A percentile compares a stretch with the other conserved stretches of the same genome.
phyloP scores from a whole-genome alignment of 92 coral and sea anemone genomes.

The Heliopora coerulea region DNA sequence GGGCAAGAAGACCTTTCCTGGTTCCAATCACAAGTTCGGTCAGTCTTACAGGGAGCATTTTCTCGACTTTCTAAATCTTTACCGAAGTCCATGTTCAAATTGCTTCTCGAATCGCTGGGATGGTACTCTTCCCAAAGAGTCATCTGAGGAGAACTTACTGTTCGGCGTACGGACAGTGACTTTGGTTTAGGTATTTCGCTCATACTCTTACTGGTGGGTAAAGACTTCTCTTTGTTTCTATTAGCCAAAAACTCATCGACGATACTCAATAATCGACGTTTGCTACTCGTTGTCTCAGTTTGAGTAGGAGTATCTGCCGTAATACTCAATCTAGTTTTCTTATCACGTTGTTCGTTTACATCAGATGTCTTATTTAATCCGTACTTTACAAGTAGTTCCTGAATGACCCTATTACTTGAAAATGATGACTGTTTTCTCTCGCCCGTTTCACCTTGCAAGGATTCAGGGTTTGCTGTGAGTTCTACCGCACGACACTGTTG shows the following conservation, averaged over 20 bases:
- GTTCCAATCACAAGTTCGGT: neutral
- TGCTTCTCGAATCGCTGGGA: neutral
- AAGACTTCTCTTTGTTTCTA: constrained; percentile 4
- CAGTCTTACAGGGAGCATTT: neutral
- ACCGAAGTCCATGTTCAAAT: neutral
- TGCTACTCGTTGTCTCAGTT: neutral
- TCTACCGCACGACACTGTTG: neutral
- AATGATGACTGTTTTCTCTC: constrained; percentile 10
- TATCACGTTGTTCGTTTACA: neutral
- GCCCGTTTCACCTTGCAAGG: neutral
- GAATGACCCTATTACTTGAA: constrained; percentile 79
- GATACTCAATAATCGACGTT: constrained; percentile 28
- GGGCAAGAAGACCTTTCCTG: neutral
- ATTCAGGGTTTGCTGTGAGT: neutral
- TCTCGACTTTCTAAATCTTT: neutral
- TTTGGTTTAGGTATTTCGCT: neutral
- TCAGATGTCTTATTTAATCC: constrained; percentile 65
- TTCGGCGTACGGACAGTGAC: neutral
- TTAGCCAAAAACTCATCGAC: constrained; percentile 29
- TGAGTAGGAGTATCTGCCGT: neutral
- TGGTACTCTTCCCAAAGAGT: neutral
- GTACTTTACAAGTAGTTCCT: constrained; percentile 83
- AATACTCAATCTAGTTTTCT: neutral
- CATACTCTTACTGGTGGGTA: constrained; percentile 3
- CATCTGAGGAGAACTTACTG: constrained; percentile 1